These are phyloP conservation scores for Temnothorax nylanderi DNA, from an alignment of 1,140 invertebrate species.

Conservation along the genomic window DNA sequence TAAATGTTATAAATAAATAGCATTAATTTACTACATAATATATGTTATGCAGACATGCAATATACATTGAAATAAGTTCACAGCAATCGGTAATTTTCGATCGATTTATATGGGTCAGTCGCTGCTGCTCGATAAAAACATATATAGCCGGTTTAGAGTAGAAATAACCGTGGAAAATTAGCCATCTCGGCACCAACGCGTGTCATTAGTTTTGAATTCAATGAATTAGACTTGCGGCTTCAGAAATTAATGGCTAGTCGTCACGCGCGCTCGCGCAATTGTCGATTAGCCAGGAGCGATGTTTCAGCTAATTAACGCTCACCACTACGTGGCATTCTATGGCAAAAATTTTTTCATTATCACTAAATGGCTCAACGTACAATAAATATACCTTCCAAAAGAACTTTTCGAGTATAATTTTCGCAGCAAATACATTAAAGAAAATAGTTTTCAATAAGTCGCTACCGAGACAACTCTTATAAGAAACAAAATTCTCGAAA, in stretches of 20 bases:
- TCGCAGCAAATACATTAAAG: not conserved
- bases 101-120: not conserved
- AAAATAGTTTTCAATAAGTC: not conserved
- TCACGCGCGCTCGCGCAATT: conserved; percentile 57
- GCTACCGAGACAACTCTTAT: not conserved
- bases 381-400: not conserved
- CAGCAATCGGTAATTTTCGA: conserved; percentile 1
- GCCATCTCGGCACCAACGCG: conserved; percentile 42
- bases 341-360: not conserved
- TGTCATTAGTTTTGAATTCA: conserved; percentile 68
- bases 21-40: not conserved
- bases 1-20: not conserved
- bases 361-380: not conserved
- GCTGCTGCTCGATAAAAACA: not conserved
- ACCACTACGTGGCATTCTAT: conserved; percentile 29
- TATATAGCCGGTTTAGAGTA: conserved; percentile 6
- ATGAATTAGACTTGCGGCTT: conserved; percentile 66
- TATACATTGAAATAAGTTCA: not conserved
- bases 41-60: not conserved
- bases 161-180: conserved; percentile 64
- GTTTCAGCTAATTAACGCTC: conserved; percentile 50
- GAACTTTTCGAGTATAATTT: not conserved
- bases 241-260: conserved; percentile 61
- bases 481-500: not conserved
- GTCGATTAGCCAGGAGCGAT: not conserved